These are phyloP conservation scores for Butorides virescens DNA, from an alignment of 2,113 vertebrate species.

Conservation along the genomic window DNA sequence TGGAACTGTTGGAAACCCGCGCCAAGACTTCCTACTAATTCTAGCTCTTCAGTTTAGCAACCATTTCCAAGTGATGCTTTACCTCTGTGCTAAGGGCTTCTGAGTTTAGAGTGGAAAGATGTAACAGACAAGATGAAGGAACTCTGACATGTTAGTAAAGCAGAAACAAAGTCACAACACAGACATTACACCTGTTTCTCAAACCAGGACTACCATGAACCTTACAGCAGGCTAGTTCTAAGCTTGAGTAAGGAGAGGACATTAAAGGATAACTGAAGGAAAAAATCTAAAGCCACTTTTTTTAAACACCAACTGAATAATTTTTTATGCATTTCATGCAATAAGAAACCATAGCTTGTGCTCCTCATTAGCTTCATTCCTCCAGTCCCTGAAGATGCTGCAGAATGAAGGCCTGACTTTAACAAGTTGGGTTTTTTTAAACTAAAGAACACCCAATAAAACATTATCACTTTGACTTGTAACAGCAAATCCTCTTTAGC, in stretches of 20 bases:
- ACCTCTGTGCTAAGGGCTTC: not conserved
- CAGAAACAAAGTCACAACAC: not conserved
- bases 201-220: not conserved
- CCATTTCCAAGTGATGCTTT: not conserved
- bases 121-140: not conserved
- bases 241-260: not conserved
- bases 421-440: not conserved
- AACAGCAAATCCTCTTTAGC: not conserved
- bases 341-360: not conserved
- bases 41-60: not conserved
- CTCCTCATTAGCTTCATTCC: not conserved
- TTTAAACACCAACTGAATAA: not conserved
- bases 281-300: not conserved
- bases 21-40: not conserved
- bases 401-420: not conserved
- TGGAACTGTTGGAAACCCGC: not conserved
- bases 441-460: not conserved
- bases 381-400: not conserved
- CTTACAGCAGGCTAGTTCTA: not conserved
- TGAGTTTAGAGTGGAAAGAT: not conserved
- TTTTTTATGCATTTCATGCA: not conserved
- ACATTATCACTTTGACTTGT: not conserved
- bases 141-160: not conserved
- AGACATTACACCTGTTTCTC: not conserved
- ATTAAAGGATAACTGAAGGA: not conserved